Evolutionary conservation across 2,888 invertebrate genomes (phyloP), one percentile per base, ranked within the genome.

Genomic region (Parnassius mnemosyne): DNA sequence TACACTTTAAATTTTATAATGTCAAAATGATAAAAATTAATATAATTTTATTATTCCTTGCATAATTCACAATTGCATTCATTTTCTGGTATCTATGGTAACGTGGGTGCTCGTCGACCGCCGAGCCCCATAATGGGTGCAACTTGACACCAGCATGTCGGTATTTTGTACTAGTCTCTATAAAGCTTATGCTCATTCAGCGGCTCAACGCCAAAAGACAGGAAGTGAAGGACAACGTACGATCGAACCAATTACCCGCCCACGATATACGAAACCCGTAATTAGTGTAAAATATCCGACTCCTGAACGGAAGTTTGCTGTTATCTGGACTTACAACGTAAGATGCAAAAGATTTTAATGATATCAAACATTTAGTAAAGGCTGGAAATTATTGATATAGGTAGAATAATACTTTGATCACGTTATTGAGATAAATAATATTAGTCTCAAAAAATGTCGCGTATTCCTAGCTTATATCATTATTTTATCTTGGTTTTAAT

Each of bases 221-320:
- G 91, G 90, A 90, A 90, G 89, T 85, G 79, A 78, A 83, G 84
- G 84, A 88, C 85, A 85, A 79, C 81, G 81, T 77, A 77, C 83
- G 83, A 89, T 87, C 83, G 80, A 83, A 81, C 88, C 87, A 89
- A 90, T 89, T 87, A 85, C 84, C 83, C 91, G 89, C 91, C 90
- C 85, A 84, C 85, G 91, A 80, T 74, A 91, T 81, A 72, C 75
- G 89, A 90, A 89, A 88, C 90, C 89, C 69, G 85, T 81, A 90
- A 91, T 90, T 91, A 90, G 83, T 83, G 89, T 85, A 85, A 87
- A 83, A 81, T 84, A 89, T 84, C 79, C 78, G 77, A 77, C 75
- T 67, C 71, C 63, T 74, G 76, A 80, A 73, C 87, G 88, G 89
- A 89, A 87, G 80, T 77, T 77, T 71, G 66, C 69, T 68, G 68